Conservation (phyloP, 2,113 vertebrate species). For the Peromyscus californicus region DNA sequence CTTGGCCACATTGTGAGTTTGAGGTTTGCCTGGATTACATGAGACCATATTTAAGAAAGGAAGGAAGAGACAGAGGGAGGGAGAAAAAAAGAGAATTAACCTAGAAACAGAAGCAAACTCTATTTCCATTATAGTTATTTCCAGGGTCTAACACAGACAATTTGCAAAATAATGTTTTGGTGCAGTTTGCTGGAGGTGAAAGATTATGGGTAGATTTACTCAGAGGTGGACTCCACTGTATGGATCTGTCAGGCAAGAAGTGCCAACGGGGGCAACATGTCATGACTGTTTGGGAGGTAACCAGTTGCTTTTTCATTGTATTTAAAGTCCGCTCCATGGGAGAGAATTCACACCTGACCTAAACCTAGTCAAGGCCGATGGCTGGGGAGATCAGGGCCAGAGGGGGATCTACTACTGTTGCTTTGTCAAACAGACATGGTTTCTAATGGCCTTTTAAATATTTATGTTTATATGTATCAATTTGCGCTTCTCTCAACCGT, state of each 20-base stretch:
- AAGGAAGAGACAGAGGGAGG: not conserved
- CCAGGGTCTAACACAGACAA: not conserved
- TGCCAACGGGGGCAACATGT: not conserved
- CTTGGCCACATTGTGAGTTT: not conserved
- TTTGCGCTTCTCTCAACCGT: not conserved
- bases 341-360: not conserved
- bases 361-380: not conserved
- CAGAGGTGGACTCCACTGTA: not conserved
- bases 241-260: not conserved
- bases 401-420: not conserved
- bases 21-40: not conserved
- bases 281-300: not conserved
- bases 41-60: not conserved
- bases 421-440: not conserved
- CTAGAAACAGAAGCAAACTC: not conserved
- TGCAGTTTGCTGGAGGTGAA: not conserved
- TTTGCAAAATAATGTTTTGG: not conserved
- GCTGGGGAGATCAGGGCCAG: no score
- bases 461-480: not conserved
- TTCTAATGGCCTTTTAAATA: not conserved
- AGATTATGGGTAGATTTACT: not conserved
- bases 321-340: not conserved
- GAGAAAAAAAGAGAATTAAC: not conserved
- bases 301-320: not conserved
- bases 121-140: conserved; percentile 13